phyloP scores from a whole-genome alignment of 1,140 invertebrate species.

The Lucilia cuprina region DNA sequence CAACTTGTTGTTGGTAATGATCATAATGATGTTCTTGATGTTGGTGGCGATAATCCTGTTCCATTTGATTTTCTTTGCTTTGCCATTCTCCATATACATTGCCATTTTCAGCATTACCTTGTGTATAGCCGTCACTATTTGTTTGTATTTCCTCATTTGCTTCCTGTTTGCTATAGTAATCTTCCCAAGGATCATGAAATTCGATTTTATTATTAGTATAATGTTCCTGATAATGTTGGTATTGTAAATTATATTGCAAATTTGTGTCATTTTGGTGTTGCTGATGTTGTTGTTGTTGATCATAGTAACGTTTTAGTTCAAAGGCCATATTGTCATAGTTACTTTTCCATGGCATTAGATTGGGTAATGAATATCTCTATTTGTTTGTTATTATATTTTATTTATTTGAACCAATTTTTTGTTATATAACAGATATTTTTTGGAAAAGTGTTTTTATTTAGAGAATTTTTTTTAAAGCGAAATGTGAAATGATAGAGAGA shows the following conservation, averaged over 20 bases:
- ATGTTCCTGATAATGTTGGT: conserved; percentile 18
- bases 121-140: too few relatives aligned
- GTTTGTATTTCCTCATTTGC: conserved; percentile 19
- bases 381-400: neutral
- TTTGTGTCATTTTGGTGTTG: conserved; percentile 39
- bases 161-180: conserved; percentile 63
- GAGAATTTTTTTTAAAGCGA: neutral
- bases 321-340: conserved; percentile 3
- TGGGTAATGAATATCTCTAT: conserved; percentile 22
- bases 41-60: neutral
- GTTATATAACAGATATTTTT: neutral
- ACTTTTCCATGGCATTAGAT: neutral
- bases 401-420: neutral
- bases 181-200: conserved; percentile 66
- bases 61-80: neutral
- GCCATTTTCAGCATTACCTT: neutral
- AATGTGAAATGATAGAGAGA: neutral
- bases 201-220: conserved; percentile 44
- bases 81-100: neutral
- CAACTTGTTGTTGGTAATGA: neutral
- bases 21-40: conserved; percentile 15
- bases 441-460: neutral
- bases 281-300: conserved; percentile 44
- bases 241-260: conserved; percentile 22
- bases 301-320: conserved; percentile 28